Base-by-base conservation (phyloP, 2,888 invertebrate genomes). In the Pyrgus malvae region DNA sequence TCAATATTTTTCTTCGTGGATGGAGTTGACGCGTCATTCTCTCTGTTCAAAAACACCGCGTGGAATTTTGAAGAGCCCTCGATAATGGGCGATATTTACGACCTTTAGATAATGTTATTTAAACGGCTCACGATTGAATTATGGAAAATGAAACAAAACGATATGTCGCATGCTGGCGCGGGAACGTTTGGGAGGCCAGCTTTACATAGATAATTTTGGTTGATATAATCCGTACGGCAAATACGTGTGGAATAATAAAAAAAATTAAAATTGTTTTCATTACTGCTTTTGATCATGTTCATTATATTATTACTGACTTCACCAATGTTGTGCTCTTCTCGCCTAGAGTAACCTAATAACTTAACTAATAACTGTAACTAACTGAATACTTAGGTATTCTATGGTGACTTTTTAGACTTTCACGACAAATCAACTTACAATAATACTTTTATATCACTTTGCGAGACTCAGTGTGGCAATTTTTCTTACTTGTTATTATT, bases 1-100 rank as follows among this genome's bases (percentile, higher is more conserved):
- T 87, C 88, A 89, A 89, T 90, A 88, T 90, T 90, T 89, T 90
- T 87, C 89, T 88, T 88, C 63, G 78, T 79, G 77, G 81, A 76
- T 77, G 72, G 76, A 83, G 85, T 82, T 86, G 86, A 85, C 83
- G 80, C 78, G 88, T 87, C 87, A 88, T 83, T 85, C 84, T 76
- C 78, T 76, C 61, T 73, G 78, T 76, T 86, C 80, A 83, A 86
- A 84, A 80, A 83, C 78, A 69, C 87, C 86, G 87, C 81, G 66
- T 76, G 84, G 84, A 80, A 84, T 88, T 87, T 80, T 85, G 82
- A 85, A 85, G 87, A 80, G 83, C 72, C 64, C 76, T 84, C 78
- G 81, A 84, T 87, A 89, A 86, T 88, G 85, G 84, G 70, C 77
- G 78, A 87, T 86, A 87, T 89, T 88, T 88, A 90, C 87, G 82